phyloP scores from a whole-genome alignment of 1,140 invertebrate genomes.

The Drosophila persimilis region DNA sequence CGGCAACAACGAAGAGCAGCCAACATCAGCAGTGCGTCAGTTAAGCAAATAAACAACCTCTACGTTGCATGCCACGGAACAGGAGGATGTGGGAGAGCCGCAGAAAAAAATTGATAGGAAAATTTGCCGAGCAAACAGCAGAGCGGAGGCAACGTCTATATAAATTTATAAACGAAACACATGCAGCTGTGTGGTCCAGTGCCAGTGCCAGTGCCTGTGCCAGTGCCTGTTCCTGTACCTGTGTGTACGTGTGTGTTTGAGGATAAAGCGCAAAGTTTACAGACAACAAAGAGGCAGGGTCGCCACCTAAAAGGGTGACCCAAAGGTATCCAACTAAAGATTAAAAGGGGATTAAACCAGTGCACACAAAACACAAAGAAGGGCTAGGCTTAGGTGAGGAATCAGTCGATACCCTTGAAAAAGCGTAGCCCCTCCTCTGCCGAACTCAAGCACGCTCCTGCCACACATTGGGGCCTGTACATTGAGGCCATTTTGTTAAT shows the following conservation, averaged over 20 bases:
- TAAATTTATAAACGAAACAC: conserved; percentile 79
- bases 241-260: conserved; percentile 54
- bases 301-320: neutral
- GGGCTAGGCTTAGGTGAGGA: too few species aligned
- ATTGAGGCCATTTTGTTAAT: conserved; percentile 82
- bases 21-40: conserved; percentile 61
- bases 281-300: conserved; percentile 24
- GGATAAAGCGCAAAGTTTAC: conserved; percentile 76
- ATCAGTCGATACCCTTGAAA: too few species aligned
- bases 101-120: conserved; percentile 59
- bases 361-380: too few species aligned
- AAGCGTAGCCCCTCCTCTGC: neutral
- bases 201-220: neutral
- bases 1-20: conserved; percentile 3
- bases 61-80: conserved; percentile 7
- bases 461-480: conserved; percentile 43
- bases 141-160: conserved; percentile 52
- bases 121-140: conserved; percentile 70
- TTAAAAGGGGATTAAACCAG: conserved; percentile 8
- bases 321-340: neutral
- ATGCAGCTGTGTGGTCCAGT: conserved; percentile 30
- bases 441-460: conserved; percentile 21
- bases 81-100: neutral
- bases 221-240: conserved; percentile 1
- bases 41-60: conserved; percentile 71